Percentiles rank a stretch among this genome's conserved stretches.
These are phyloP conservation scores for Augochlora pura DNA, from an alignment of 1,140 invertebrate genomes.

Conservation along the genomic window DNA sequence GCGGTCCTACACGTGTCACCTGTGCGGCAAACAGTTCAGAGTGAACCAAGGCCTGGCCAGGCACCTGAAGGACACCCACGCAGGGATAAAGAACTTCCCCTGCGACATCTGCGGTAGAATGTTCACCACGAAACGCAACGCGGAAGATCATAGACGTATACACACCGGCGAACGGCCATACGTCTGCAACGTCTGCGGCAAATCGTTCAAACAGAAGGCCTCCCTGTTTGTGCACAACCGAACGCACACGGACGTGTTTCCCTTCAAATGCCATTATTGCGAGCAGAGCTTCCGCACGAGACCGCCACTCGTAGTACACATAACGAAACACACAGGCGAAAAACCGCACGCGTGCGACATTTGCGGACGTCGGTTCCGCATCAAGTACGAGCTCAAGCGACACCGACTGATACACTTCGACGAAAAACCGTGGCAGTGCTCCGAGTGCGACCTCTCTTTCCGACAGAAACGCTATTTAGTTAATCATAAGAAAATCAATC, in stretches of 20 bases:
- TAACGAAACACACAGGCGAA: constrained; percentile 84
- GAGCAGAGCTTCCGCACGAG: constrained; percentile 82
- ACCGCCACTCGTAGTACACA: constrained; percentile 82
- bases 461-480: constrained; percentile 79
- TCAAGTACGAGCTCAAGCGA: constrained; percentile 83
- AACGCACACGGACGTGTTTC: constrained; percentile 81
- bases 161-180: constrained; percentile 84
- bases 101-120: constrained; percentile 81
- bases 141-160: constrained; percentile 81
- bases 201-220: constrained; percentile 82
- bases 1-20: constrained; percentile 86
- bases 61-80: constrained; percentile 84
- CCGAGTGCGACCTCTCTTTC: constrained; percentile 75
- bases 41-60: constrained; percentile 82
- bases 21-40: constrained; percentile 88
- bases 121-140: constrained; percentile 80
- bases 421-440: constrained; percentile 79
- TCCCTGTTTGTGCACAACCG: constrained; percentile 81
- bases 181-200: constrained; percentile 82
- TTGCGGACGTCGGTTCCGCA: constrained; percentile 83
- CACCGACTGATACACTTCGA: constrained; percentile 79
- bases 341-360: constrained; percentile 84
- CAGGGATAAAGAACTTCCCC: constrained; percentile 81
- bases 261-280: constrained; percentile 84
- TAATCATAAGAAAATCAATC: constrained; percentile 78